Percentiles rank a stretch among this genome's conserved stretches.
Conservation (phyloP, 1,140 invertebrate species). For the Hyposmocoma kahamanoa region DNA sequence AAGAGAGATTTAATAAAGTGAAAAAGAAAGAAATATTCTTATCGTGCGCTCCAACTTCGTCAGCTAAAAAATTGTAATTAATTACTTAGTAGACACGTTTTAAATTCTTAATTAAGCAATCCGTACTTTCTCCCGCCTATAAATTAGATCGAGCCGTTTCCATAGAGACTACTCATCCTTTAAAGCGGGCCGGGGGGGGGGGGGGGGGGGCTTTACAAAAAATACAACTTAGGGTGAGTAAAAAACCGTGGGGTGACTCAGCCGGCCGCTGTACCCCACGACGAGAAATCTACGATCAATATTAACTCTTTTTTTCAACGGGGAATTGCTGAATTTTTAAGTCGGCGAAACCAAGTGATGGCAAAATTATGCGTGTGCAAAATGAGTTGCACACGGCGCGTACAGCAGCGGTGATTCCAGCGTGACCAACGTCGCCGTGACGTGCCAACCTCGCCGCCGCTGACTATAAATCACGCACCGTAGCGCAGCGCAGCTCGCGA, state of each 20-base stretch:
- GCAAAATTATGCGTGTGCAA: conserved; percentile 29
- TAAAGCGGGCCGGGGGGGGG: conserved; percentile 64
- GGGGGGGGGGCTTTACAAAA: conserved; percentile 69
- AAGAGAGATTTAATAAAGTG: conserved; percentile 27
- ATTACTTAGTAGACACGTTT: conserved; percentile 69
- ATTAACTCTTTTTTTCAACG: conserved; percentile 75
- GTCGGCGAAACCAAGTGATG: conserved; percentile 16
- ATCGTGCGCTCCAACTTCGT: conserved; percentile 38
- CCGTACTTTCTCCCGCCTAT: conserved; percentile 71
- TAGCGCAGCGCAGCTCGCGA: conserved; percentile 33
- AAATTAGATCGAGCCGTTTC: conserved; percentile 74
- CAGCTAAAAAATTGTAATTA: conserved; percentile 65
- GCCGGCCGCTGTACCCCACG: conserved; percentile 71
- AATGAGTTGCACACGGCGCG: conserved; percentile 21
- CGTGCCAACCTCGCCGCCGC: conserved; percentile 16
- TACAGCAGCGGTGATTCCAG: not conserved
- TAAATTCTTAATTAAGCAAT: conserved; percentile 74
- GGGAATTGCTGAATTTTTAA: conserved; percentile 68
- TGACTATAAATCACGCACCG: conserved; percentile 23
- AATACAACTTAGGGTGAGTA: conserved; percentile 75
- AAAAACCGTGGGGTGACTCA: conserved; percentile 74
- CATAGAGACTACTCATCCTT: conserved; percentile 76
- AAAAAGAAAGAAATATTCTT: conserved; percentile 28
- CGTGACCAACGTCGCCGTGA: not conserved
- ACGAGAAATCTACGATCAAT: conserved; percentile 74